These are phyloP conservation scores for Hololepta plana DNA, from an alignment of 2,888 invertebrate species.

Conservation along the genomic window DNA sequence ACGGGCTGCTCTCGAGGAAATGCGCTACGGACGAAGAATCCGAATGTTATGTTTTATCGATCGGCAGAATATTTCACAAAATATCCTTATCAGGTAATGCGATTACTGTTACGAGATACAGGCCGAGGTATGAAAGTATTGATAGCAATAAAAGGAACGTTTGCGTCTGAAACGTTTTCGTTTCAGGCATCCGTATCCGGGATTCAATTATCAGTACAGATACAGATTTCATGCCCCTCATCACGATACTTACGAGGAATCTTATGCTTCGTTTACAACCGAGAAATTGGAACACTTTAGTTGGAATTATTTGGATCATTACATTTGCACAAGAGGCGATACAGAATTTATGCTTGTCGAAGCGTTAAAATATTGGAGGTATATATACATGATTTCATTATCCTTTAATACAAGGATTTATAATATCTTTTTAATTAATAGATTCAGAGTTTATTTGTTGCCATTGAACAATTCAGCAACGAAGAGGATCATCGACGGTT, in stretches of 20 bases:
- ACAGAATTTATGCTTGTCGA: constrained; percentile 77
- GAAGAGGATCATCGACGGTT: constrained; percentile 58
- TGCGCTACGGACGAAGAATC: constrained; percentile 30
- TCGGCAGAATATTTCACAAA: constrained; percentile 89
- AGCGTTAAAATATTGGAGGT: constrained; percentile 38
- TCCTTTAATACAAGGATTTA: no score
- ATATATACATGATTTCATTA: no score
- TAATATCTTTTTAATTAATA: constrained; percentile 17
- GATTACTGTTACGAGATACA: constrained; percentile 86
- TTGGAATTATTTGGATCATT: constrained; percentile 96
- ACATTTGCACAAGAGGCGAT: constrained; percentile 87
- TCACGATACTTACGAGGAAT: constrained; percentile 83
- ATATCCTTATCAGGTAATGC: constrained; percentile 70
- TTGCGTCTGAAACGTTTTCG: constrained; percentile 6
- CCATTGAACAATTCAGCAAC: constrained; percentile 67
- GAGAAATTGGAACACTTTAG: constrained; percentile 91
- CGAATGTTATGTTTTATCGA: constrained; percentile 74
- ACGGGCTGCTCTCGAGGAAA: constrained; percentile 4
- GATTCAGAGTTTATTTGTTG: constrained; percentile 75
- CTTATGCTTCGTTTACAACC: constrained; percentile 85
- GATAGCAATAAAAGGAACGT: no score
- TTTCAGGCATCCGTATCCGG: constrained; percentile 80
- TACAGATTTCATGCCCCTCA: constrained; percentile 87
- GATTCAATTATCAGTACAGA: constrained; percentile 78
- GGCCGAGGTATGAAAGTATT: constrained; percentile 51